These are phyloP conservation scores for Stylophora pistillata DNA, from an alignment of 64 coral and sea anemone species.

Conservation along the genomic window DNA sequence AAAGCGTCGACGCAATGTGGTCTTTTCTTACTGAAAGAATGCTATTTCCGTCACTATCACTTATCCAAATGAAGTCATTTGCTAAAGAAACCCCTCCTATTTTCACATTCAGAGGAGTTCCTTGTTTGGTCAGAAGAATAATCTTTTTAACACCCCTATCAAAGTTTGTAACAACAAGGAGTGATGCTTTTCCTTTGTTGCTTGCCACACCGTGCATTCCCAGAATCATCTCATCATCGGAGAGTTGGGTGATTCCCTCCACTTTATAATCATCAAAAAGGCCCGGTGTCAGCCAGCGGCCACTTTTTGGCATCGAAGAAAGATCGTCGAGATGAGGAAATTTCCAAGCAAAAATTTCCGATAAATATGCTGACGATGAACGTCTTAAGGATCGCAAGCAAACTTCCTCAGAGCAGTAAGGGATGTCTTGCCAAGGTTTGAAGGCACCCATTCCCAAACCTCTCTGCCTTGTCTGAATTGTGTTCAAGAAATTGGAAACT, in stretches of 20 bases:
- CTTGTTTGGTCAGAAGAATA: slow-evolving; percentile 63
- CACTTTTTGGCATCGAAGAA: slow-evolving; percentile 72
- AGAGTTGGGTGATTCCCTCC: slow-evolving; percentile 73
- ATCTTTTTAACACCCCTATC: slow-evolving; percentile 66
- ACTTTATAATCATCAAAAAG: slow-evolving; percentile 97
- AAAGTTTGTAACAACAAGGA: slow-evolving; percentile 75
- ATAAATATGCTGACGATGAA: slow-evolving; percentile 83
- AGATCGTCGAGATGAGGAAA: slow-evolving; percentile 96
- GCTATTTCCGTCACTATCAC: slow-evolving; percentile 26
- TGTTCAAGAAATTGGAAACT: slow-evolving; percentile 83
- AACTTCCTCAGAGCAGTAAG: slow-evolving; percentile 88
- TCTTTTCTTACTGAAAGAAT: slow-evolving; percentile 54
- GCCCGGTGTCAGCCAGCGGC: slow-evolving; percentile 90
- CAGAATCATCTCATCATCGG: slow-evolving; percentile 59
- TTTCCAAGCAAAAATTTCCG: slow-evolving; percentile 90
- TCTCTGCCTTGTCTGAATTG: slow-evolving; percentile 84
- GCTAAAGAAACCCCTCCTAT: slow-evolving; percentile 85
- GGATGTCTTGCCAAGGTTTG: slow-evolving; percentile 74
- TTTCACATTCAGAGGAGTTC: slow-evolving; percentile 48
- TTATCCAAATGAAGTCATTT: slow-evolving; percentile 60
- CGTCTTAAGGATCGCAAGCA: slow-evolving; percentile 79
- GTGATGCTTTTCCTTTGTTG: slow-evolving; percentile 72
- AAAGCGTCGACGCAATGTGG: slow-evolving; percentile 38
- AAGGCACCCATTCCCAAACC: slow-evolving; percentile 68
- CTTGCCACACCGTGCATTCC: slow-evolving; percentile 91